Evolutionary conservation across 2,888 invertebrate species (phyloP).

Genomic region (Sinopyrophorus schimmeli): DNA sequence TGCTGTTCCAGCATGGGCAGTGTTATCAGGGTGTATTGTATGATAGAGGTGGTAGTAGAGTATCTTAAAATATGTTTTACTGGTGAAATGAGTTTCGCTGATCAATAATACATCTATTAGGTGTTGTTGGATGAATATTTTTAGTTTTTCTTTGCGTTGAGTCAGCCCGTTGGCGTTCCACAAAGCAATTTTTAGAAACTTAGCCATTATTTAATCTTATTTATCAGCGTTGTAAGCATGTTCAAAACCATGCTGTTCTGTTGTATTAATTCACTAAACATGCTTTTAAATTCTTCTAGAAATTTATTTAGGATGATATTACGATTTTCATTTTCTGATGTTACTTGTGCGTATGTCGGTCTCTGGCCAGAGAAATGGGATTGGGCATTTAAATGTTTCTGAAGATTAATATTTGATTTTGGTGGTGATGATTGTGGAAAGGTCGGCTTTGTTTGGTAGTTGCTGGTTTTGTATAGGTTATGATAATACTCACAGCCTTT

Average conservation of each 20-base stretch:
- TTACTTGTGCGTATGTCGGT: too few species aligned
- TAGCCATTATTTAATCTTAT: constrained; percentile 1
- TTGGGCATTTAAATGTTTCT: too few species aligned
- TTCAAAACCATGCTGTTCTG: constrained; percentile 5
- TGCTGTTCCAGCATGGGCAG: neutral
- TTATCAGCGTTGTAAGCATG: constrained; percentile 4
- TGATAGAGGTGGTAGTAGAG: constrained; percentile 1
- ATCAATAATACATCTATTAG: constrained; percentile 2
- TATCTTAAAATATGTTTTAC: constrained; percentile 1
- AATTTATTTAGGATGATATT: constrained; percentile 7
- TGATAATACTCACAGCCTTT: constrained; percentile 22
- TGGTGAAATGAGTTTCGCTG: constrained; percentile 11
- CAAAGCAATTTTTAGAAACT: neutral
- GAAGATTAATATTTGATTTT: too few species aligned
- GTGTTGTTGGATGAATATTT: neutral
- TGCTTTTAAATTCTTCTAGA: neutral
- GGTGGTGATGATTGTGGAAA: constrained; percentile 4
- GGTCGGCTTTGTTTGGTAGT: neutral
- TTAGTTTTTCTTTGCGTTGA: constrained; percentile 4
- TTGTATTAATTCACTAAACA: neutral
- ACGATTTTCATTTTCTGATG: constrained; percentile 3
- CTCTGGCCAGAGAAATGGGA: too few species aligned
- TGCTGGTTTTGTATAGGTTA: constrained; percentile 1
- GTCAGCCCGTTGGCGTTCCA: constrained; percentile 1
- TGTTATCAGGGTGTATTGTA: constrained; percentile 3